These are phyloP conservation scores for Pomacea canaliculata DNA, from an alignment of 2,888 invertebrate species.

Conservation along the genomic window DNA sequence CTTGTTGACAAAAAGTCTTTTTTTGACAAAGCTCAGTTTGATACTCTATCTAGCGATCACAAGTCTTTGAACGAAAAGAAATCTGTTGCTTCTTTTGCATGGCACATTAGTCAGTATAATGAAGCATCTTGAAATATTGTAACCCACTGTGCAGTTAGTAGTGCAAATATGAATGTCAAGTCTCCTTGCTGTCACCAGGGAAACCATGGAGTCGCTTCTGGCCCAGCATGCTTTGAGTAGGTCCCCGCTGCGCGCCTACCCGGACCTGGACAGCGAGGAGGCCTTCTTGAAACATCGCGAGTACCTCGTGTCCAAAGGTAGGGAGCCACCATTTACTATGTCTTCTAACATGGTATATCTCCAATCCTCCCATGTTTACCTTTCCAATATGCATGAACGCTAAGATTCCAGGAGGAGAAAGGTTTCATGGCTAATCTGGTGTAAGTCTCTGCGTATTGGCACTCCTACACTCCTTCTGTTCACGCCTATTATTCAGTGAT, in stretches of 20 bases:
- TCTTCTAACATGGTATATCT: neutral
- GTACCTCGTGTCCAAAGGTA: slow-evolving; percentile 51
- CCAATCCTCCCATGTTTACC: neutral
- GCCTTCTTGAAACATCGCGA: slow-evolving; percentile 66
- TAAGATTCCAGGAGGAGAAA: no score
- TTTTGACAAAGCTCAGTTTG: no score
- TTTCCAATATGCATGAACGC: neutral
- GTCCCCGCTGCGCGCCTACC: slow-evolving; percentile 75
- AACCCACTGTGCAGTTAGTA: neutral
- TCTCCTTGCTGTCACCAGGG: slow-evolving; percentile 73
- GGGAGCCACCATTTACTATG: neutral
- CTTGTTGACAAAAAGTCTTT: no score
- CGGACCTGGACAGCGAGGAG: slow-evolving; percentile 77
- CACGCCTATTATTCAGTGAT: no score
- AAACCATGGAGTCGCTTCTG: slow-evolving; percentile 84
- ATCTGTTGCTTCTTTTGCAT: no score
- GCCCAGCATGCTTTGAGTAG: slow-evolving; percentile 84
- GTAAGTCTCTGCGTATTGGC: no score
- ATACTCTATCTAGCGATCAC: no score
- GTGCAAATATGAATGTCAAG: neutral
- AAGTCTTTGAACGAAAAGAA: no score
- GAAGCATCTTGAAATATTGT: neutral
- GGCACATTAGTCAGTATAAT: no score
- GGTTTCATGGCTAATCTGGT: no score
- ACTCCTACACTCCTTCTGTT: no score